Percentiles rank a stretch among this genome's conserved stretches.
These are phyloP conservation scores for Esperia sulphurella DNA, from an alignment of 2,888 invertebrate genomes.

Conservation along the genomic window DNA sequence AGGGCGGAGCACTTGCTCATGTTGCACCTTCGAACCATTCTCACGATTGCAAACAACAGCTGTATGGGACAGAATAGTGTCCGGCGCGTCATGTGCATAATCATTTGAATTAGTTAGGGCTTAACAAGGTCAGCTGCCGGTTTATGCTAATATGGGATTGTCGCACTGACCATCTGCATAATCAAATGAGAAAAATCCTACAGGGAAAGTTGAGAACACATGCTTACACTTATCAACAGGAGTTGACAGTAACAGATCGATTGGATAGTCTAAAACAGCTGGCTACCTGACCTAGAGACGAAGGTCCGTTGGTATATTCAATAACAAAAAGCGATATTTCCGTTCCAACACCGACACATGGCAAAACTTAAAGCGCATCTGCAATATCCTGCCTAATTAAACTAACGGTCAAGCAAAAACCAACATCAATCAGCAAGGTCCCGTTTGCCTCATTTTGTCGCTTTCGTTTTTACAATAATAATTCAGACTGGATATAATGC, in stretches of 20 bases:
- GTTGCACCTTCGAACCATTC: conserved; percentile 68
- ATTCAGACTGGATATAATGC: too few relatives aligned
- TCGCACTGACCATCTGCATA: conserved; percentile 48
- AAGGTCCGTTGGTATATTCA: conserved; percentile 52
- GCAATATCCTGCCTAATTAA: conserved; percentile 55
- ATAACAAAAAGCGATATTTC: conserved; percentile 60
- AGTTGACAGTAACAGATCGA: conserved; percentile 17
- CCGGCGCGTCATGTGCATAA: conserved; percentile 54
- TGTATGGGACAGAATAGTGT: conserved; percentile 41
- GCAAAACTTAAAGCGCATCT: conserved; percentile 55
- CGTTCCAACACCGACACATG: conserved; percentile 51
- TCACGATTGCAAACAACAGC: conserved; percentile 65
- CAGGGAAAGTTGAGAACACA: conserved; percentile 41
- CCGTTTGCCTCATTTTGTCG: conserved; percentile 31
- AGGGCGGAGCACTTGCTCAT: conserved; percentile 70
- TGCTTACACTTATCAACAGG: not conserved
- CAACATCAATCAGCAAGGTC: conserved; percentile 32
- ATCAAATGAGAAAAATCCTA: conserved; percentile 40
- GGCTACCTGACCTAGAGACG: conserved; percentile 59
- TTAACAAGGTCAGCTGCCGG: conserved; percentile 60
- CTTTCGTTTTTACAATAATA: not conserved
- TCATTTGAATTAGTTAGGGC: conserved; percentile 72
- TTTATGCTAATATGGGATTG: conserved; percentile 52
- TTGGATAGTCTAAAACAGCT: conserved; percentile 45
- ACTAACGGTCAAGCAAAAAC: conserved; percentile 37